Base-by-base conservation (phyloP, 2,888 invertebrate genomes). In the Ecdyonurus torrentis region DNA sequence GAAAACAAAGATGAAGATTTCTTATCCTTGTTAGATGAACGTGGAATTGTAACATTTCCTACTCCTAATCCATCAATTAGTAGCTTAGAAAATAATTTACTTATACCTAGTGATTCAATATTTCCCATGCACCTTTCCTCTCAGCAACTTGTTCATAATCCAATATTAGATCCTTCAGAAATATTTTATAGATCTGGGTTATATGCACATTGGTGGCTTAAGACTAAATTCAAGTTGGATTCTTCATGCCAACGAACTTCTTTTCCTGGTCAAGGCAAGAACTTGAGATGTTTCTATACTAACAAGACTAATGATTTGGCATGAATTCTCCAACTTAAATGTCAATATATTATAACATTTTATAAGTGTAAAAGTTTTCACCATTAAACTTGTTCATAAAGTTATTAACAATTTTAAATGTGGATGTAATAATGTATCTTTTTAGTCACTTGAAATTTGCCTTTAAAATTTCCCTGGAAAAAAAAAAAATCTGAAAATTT, bases 151-250 rank as follows among this genome's bases (percentile, higher is more conserved):
- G n/a, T n/a, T n/a, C n/a, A n/a, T n/a, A n/a, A n/a, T n/a, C n/a
- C n/a, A n/a, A n/a, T n/a, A n/a, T n/a, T n/a, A n/a, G n/a, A n/a
- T n/a, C n/a, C n/a, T n/a, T 73, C 75, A 67, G 78, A 77, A 69
- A 75, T 81, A 74, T 78, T 86, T 72, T 91, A 86, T 76, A 86
- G 86, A 65, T 89, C 90, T 60, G 90, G 89, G 71, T 79, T 91
- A 75, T 91, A 91, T 75, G 91, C 90, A 67, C 91, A 91, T 78
- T 91, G 91, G 91, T 91, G 91, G 90, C 85, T 91, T 79, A 91
- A 91, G 81, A 89, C 88, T 73, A 86, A 86, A 72, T 80, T 55
- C 55, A 55, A 55, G 19, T 55, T 55, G 55, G 55, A 55, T 55
- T 20, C 55, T 55, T 22, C n/a, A 37, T 37, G 37, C 37, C 37